Percentiles rank a stretch among this genome's conserved stretches.
These are phyloP conservation scores for Enteromius mattozi DNA, from an alignment of 2,797 vertebrate species.

Conservation along the genomic window DNA sequence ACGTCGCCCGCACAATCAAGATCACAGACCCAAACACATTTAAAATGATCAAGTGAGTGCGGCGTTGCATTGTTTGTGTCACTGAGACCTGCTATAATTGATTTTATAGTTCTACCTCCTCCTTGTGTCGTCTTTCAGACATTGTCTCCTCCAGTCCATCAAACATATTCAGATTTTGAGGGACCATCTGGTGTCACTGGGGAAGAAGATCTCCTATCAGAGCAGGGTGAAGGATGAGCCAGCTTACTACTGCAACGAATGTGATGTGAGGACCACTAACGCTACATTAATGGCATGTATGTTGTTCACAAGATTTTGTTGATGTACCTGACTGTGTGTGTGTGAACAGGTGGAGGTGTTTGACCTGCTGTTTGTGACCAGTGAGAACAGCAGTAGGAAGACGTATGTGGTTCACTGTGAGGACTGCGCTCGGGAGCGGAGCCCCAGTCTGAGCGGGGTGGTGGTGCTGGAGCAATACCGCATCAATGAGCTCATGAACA, in stretches of 20 bases:
- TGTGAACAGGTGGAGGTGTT: slow-evolving; percentile 83
- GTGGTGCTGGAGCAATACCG: slow-evolving; percentile 85
- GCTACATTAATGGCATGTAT: not conserved
- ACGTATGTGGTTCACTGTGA: slow-evolving; percentile 86
- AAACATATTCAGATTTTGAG: slow-evolving; percentile 84
- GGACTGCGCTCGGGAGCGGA: slow-evolving; percentile 77
- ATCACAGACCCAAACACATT: slow-evolving; percentile 81
- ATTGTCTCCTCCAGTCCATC: slow-evolving; percentile 85
- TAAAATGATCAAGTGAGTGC: slow-evolving; percentile 84
- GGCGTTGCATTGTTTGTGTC: no score
- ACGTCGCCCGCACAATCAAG: slow-evolving; percentile 83
- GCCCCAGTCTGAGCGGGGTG: slow-evolving; percentile 71
- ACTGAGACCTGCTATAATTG: not conserved
- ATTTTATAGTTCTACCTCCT: not conserved
- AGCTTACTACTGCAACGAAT: slow-evolving; percentile 88
- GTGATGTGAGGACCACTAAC: slow-evolving; percentile 76
- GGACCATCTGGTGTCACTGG: slow-evolving; percentile 77
- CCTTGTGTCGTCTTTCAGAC: slow-evolving; percentile 65
- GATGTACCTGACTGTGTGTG: slow-evolving; percentile 54
- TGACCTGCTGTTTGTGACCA: slow-evolving; percentile 84
- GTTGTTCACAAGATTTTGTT: not conserved
- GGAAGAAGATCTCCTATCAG: slow-evolving; percentile 88
- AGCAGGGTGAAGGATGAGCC: slow-evolving; percentile 85
- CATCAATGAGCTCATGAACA: slow-evolving; percentile 82
- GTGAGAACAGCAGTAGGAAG: slow-evolving; percentile 81